Conservation (phyloP, 2,888 invertebrate species). For the Amblyjoppa fuscipennis region DNA sequence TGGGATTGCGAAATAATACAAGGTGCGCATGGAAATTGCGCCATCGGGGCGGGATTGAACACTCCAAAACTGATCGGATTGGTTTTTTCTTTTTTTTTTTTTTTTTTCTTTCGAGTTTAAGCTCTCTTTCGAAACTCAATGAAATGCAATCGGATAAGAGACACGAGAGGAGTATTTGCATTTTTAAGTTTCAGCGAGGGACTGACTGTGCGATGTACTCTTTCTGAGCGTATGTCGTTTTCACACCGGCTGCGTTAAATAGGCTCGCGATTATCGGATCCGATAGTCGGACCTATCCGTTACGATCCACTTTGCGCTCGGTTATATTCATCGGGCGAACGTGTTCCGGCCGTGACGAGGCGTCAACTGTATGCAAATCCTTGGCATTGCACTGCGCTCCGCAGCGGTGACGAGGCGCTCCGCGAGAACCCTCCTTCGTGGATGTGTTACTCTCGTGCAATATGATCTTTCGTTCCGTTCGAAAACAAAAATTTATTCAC, state of each 20-base stretch:
- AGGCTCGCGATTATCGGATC: conserved; percentile 72
- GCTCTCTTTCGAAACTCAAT: too few relatives aligned
- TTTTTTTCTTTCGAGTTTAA: too few relatives aligned
- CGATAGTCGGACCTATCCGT: conserved; percentile 77
- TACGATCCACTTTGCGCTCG: conserved; percentile 82
- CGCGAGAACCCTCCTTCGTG: background rate
- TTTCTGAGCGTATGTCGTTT: conserved; percentile 75
- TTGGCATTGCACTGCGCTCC: conserved; percentile 21
- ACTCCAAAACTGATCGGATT: too few relatives aligned
- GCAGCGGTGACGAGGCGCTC: conserved; percentile 7
- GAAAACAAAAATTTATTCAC: too few relatives aligned
- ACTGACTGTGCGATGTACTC: background rate
- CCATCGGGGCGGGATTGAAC: too few relatives aligned
- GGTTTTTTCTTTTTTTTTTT: too few relatives aligned
- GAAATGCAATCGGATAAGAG: too few relatives aligned
- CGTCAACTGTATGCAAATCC: conserved; percentile 76
- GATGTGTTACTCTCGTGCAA: background rate
- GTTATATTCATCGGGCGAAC: conserved; percentile 75
- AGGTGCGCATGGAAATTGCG: too few relatives aligned
- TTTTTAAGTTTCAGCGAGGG: background rate
- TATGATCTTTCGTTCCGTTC: background rate
- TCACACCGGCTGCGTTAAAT: conserved; percentile 77
- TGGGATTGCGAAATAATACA: conserved; percentile 2
- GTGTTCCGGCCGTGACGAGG: conserved; percentile 41
- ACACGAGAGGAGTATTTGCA: background rate